Base-by-base conservation (phyloP, 2,797 vertebrate species). In the Pseudomugil tenellus region DNA sequence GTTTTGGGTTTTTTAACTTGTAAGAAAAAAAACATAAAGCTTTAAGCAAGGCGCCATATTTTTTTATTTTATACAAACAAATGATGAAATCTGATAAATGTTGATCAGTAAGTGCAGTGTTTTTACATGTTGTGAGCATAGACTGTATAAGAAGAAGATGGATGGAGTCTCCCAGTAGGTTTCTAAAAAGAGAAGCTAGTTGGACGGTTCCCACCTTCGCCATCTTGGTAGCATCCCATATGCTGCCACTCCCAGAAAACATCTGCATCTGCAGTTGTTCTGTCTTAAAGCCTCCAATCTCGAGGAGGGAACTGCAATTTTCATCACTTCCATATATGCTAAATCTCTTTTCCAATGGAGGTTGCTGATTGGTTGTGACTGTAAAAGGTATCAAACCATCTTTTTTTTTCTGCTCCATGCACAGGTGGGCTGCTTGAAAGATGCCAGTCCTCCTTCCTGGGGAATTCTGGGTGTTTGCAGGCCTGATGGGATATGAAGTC, bases 401-500 rank as follows among this genome's bases (percentile, higher is more conserved):
- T 57, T 25, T 35, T 57, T 25, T 35, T 48, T 67, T 34, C 26
- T 67, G 55, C 17, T 58, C 23, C 23, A 32, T 51, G 26, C 25
- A 31, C 25, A 51, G n/a, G 48, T 49, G 21, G 48, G 19, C 48
- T 25, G 21, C 11, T 25, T 4, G 10, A 25, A 25, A 1, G 2
- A 25, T 25, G 32, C 34, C 65, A 67, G 13, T 58, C 3, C 23
- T 37, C 34, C 43, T 37, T 58, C 23, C 31, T 35, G 23, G 26
- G 34, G 43, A 55, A 56, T 49, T 49, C 21, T 49, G 21, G 21
- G 21, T 49, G 48, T 51, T 58, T 48, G 17, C 28, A 25, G 32
- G 37, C 25, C 56, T 52, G 65, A 32, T 52, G 48, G 34, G 14
- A 59, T 39, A 59, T 25, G 39, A 51, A 67, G 52, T 58, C 56